phyloP scores from a whole-genome alignment of 2,797 vertebrate species.

The Sparidentex hasta region DNA sequence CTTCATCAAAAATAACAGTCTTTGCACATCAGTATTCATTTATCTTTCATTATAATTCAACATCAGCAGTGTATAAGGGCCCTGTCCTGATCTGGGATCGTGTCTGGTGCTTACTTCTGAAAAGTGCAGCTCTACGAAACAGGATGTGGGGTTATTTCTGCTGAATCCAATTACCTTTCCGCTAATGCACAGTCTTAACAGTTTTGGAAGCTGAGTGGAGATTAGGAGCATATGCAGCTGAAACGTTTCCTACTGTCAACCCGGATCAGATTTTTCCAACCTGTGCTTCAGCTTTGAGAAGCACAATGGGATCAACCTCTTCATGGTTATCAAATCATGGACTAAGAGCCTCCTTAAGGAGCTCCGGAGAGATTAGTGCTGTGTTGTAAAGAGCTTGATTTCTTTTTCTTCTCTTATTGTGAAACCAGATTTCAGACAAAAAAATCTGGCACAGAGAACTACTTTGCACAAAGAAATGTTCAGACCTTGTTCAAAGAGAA shows the following conservation, averaged over 20 bases:
- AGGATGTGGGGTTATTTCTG: slow-evolving; percentile 76
- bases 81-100: slow-evolving; percentile 27
- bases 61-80: neutral
- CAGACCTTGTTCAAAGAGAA: slow-evolving; percentile 7
- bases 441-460: slow-evolving; percentile 12
- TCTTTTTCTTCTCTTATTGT: slow-evolving; percentile 22
- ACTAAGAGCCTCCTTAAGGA: slow-evolving; percentile 41
- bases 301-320: slow-evolving; percentile 48
- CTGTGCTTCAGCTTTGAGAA: slow-evolving; percentile 37
- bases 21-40: neutral
- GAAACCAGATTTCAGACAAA: slow-evolving; percentile 22
- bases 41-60: neutral
- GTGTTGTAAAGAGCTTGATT: slow-evolving; percentile 22
- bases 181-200: slow-evolving; percentile 74
- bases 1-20: neutral
- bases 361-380: slow-evolving; percentile 46
- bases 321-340: slow-evolving; percentile 37
- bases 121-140: slow-evolving; percentile 44
- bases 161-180: slow-evolving; percentile 81
- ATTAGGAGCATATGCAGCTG: slow-evolving; percentile 77
- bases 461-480: neutral
- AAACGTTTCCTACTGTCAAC: slow-evolving; percentile 45
- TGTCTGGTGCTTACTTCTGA: slow-evolving; percentile 10
- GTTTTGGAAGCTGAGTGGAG: slow-evolving; percentile 68
- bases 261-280: slow-evolving; percentile 46